A percentile compares a stretch with the other conserved stretches of the same genome.
Evolutionary conservation across 2,797 vertebrate genomes (phyloP).

Genomic region (Avahi laniger): DNA sequence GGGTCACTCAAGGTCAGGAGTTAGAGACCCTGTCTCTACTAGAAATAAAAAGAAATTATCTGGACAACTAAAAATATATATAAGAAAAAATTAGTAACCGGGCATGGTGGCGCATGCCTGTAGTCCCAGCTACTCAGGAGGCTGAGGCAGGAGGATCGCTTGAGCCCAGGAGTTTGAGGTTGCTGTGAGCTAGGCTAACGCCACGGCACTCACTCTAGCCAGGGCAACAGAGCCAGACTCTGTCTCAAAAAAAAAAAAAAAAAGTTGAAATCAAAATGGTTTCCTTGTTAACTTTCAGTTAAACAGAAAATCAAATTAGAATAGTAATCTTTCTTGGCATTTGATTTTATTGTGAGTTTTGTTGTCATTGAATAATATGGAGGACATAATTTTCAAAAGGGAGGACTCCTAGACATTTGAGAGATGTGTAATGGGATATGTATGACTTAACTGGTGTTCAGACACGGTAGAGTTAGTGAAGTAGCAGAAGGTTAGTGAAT

Average conservation of each 20-base stretch:
- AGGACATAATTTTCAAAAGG: background rate
- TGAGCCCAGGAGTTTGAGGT: too few species aligned
- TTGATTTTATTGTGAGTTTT: slow-evolving; percentile 32
- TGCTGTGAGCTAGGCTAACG: too few species aligned
- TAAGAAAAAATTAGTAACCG: too few species aligned
- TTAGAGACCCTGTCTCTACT: too few species aligned
- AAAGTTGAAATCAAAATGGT: slow-evolving; percentile 39
- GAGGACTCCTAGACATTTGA: background rate
- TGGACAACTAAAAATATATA: too few species aligned
- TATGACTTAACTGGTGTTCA: background rate
- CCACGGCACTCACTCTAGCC: too few species aligned
- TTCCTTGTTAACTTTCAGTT: slow-evolving; percentile 28
- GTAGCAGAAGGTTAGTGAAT: background rate
- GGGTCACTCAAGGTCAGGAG: too few species aligned
- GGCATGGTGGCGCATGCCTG: too few species aligned
- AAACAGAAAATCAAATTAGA: slow-evolving; percentile 27
- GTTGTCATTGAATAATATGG: background rate
- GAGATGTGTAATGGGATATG: background rate
- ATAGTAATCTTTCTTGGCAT: slow-evolving; percentile 1
- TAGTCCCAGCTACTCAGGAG: too few species aligned
- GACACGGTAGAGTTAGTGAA: background rate
- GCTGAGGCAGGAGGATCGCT: too few species aligned
- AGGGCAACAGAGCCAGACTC: too few species aligned
- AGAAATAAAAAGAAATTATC: too few species aligned
- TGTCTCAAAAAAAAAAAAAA: background rate